Evolutionary conservation across 2,113 vertebrate species (phyloP).

Genomic region (Narcine bancroftii): DNA sequence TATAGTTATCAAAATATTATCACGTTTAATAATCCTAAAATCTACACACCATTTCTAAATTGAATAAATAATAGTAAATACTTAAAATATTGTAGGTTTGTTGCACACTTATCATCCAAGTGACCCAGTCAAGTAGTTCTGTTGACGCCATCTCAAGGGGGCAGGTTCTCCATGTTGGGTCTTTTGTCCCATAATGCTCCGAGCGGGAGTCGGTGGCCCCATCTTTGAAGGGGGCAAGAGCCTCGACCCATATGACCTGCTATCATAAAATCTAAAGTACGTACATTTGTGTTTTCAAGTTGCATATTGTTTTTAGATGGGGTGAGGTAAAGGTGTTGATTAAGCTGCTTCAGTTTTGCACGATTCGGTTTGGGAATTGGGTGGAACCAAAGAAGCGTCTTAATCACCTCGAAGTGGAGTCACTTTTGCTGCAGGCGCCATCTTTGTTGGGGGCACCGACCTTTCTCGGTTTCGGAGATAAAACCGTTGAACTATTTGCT

Average conservation of each 20-base stretch:
- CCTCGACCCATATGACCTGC: slow-evolving; percentile 1
- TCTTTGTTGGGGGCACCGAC: slow-evolving; percentile 7
- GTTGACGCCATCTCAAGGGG: neutral
- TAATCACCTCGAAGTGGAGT: neutral
- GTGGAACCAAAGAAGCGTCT: neutral
- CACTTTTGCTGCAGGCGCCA: neutral
- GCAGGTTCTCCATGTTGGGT: too few relatives aligned
- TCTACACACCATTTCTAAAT: neutral
- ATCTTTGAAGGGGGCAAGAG: slow-evolving; percentile 19
- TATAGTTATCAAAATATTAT: neutral
- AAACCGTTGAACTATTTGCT: too few relatives aligned
- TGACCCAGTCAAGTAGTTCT: neutral
- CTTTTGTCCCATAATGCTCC: neutral
- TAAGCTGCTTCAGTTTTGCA: neutral
- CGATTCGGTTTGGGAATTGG: neutral
- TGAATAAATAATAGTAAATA: neutral
- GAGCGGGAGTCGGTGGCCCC: neutral
- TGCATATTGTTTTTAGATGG: neutral
- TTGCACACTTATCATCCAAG: neutral
- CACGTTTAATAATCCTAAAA: neutral
- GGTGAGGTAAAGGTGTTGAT: neutral
- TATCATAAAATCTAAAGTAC: slow-evolving; percentile 31
- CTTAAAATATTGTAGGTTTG: neutral
- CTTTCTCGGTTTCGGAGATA: neutral
- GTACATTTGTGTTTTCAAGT: neutral